A percentile compares a stretch with the other conserved stretches of the same genome.
phyloP scores from a whole-genome alignment of 92 coral and sea anemone genomes.

The Actinernus sp. region DNA sequence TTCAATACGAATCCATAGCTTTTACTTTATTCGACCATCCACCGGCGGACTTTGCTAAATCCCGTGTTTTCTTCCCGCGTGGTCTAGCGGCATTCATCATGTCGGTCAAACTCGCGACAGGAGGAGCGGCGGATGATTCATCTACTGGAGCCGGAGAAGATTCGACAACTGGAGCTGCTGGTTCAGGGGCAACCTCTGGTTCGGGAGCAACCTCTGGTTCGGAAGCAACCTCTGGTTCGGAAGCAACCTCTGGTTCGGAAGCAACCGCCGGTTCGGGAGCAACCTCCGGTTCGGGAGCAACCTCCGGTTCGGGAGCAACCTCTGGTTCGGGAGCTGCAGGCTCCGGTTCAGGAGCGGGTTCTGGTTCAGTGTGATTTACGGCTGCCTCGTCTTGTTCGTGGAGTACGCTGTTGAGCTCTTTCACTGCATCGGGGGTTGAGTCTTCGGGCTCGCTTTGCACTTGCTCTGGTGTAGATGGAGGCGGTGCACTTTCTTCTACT shows the following conservation, averaged over 20 bases:
- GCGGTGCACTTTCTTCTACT: slow-evolving; percentile 56
- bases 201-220: neutral
- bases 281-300: slow-evolving; percentile 18
- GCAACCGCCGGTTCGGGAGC: slow-evolving; percentile 17
- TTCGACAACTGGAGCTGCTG: neutral
- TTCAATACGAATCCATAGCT: slow-evolving; percentile 6
- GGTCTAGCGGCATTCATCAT: slow-evolving; percentile 25
- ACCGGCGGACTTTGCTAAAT: neutral
- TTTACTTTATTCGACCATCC: slow-evolving; percentile 23
- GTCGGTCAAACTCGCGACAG: neutral
- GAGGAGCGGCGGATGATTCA: neutral
- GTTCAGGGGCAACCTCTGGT: neutral
- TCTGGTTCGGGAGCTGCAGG: slow-evolving; percentile 14
- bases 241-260: slow-evolving; percentile 4
- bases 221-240: too few species aligned
- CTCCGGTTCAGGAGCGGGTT: slow-evolving; percentile 10
- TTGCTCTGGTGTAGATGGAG: slow-evolving; percentile 23
- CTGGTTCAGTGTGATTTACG: slow-evolving; percentile 34
- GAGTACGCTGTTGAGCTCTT: slow-evolving; percentile 50
- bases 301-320: neutral
- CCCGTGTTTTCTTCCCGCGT: neutral
- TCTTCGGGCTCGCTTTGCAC: slow-evolving; percentile 24
- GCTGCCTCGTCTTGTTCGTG: slow-evolving; percentile 48
- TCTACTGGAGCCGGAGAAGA: too few species aligned
- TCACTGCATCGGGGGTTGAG: slow-evolving; percentile 56